Percentiles rank a stretch among this genome's conserved stretches.
phyloP scores from a whole-genome alignment of 2,888 invertebrate species.

The Clostera curtula region DNA sequence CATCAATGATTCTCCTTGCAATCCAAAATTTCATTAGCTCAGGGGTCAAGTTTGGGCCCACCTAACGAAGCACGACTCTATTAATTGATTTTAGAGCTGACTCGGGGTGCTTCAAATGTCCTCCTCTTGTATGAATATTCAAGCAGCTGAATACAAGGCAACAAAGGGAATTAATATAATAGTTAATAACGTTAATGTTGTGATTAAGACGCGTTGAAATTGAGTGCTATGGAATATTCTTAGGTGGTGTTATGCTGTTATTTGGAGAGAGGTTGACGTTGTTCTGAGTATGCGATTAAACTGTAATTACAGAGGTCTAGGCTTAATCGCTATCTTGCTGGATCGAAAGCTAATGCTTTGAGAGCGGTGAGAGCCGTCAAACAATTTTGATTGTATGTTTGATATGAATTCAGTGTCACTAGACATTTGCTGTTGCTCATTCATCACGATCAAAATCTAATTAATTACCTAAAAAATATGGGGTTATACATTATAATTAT shows the following conservation, averaged over 20 bases:
- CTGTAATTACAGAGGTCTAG: too few species aligned
- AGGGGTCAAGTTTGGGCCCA: constrained; percentile 50
- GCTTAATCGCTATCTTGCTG: too few species aligned
- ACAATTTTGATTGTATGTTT: too few species aligned
- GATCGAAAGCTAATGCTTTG: too few species aligned
- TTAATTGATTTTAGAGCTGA: constrained; percentile 51
- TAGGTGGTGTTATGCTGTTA: constrained; percentile 22
- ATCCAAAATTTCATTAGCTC: constrained; percentile 36
- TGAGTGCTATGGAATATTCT: constrained; percentile 44
- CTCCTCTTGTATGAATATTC: constrained; percentile 44
- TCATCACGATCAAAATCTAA: too few species aligned
- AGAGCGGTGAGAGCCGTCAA: too few species aligned
- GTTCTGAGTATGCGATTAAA: background rate
- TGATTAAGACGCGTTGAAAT: constrained; percentile 42
- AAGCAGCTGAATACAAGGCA: constrained; percentile 33
- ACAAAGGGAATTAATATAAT: constrained; percentile 46
- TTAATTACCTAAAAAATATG: too few species aligned
- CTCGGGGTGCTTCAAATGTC: constrained; percentile 20
- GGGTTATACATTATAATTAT: too few species aligned
- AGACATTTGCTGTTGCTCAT: too few species aligned
- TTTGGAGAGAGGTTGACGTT: constrained; percentile 7
- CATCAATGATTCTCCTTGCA: constrained; percentile 26
- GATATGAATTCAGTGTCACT: too few species aligned
- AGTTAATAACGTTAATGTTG: constrained; percentile 40
- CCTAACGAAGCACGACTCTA: constrained; percentile 51